Evolutionary conservation across 2,797 vertebrate genomes (phyloP), one percentile per base, ranked within the genome.

Genomic region (Phrynocephalus forsythii): DNA sequence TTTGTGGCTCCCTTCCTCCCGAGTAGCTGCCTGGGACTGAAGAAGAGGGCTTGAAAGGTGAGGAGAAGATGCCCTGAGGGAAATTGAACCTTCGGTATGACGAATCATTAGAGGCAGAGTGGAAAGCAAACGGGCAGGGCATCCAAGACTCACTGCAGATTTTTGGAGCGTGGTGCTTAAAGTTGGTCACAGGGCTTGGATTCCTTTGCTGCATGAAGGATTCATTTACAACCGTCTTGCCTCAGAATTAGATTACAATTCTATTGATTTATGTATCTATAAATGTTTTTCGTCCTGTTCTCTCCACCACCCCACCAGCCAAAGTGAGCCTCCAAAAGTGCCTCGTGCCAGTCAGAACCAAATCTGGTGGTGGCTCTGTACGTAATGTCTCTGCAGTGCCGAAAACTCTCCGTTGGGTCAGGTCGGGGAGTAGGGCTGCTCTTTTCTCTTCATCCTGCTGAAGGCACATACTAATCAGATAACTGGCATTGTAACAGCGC

Each of bases 151-250:
- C 86, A 83, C 26, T 89, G 3, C 20, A 87, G 10, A 2, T 86
- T 15, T 16, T 63, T 82, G 71, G 20, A 82, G 50, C 1, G 0
- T 50, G 87, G 30, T 72, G 26, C 22, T 38, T 1, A 33, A 4
- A 66, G 15, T 85, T 87, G 72, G 82, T 33, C 89, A 63, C 44
- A 28, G 76, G 18, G 15, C 22, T 80, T 1, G 11, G 50, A 90
- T 88, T 86, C 63, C 81, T 89, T 85, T 91, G n/a, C 16, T 90
- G 48, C 76, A 79, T 92, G 50, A 81, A 87, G 73, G 72, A 87
- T 68, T 90, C 79, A 90, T 77, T 4, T 52, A 3, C 85, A 86
- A 24, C 90, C 48, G 52, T 11, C 71, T 80, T 90, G 82, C 1
- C n/a, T 68, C 83, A 82, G 10, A 30, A 68, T 38, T 68, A 67